phyloP scores from a whole-genome alignment of 2,888 invertebrate genomes.

The Chrysolina americana region DNA sequence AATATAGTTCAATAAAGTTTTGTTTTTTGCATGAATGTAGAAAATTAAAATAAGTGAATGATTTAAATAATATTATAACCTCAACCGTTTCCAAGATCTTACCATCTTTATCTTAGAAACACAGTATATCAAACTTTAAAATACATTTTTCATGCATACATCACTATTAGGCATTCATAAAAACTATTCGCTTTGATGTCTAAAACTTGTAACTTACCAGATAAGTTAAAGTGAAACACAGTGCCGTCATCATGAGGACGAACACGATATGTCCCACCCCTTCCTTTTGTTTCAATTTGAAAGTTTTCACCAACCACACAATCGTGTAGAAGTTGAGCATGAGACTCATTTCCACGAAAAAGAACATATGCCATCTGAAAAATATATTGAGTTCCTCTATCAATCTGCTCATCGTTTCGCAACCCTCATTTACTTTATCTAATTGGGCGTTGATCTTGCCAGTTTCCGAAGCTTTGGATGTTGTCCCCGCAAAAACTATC shows the following conservation, averaged over 20 bases:
- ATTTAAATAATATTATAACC: too few species aligned
- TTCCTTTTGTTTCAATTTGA: background rate
- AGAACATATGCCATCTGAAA: slow-evolving; percentile 7
- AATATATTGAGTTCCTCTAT: background rate
- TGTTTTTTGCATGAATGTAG: too few species aligned
- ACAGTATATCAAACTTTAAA: background rate
- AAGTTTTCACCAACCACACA: background rate
- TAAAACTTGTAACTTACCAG: background rate
- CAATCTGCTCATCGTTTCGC: background rate
- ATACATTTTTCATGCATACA: too few species aligned
- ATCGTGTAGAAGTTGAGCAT: background rate
- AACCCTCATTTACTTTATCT: slow-evolving; percentile 1
- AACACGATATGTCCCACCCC: background rate
- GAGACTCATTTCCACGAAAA: slow-evolving; percentile 10
- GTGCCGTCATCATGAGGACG: background rate
- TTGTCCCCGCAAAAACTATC: background rate
- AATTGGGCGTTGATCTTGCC: background rate
- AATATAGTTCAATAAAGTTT: too few species aligned
- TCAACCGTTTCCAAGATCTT: too few species aligned
- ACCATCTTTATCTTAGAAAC: too few species aligned
- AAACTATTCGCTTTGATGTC: too few species aligned
- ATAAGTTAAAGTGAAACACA: background rate
- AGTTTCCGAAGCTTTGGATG: background rate
- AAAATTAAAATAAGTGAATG: too few species aligned
- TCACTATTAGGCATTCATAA: too few species aligned